These are phyloP conservation scores for Eupithecia inturbata DNA, from an alignment of 2,888 invertebrate species.

Conservation along the genomic window DNA sequence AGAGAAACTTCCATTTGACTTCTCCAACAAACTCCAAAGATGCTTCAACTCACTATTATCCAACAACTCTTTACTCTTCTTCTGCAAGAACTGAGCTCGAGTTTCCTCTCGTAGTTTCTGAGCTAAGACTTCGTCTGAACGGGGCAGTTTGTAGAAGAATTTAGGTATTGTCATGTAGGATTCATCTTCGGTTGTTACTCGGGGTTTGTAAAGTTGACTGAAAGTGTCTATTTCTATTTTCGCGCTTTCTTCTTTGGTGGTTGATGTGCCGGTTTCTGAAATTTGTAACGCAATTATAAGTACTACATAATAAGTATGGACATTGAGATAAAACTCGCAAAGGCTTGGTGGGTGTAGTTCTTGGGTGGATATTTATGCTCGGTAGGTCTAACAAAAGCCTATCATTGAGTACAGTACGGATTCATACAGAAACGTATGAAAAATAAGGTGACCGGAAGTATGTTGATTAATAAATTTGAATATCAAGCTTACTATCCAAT, in stretches of 20 bases:
- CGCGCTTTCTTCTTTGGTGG: constrained; percentile 74
- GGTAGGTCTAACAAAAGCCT: no score
- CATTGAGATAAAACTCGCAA: no score
- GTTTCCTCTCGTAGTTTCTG: constrained; percentile 95
- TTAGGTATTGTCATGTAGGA: constrained; percentile 87
- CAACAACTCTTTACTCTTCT: constrained; percentile 91
- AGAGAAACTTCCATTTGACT: constrained; percentile 89
- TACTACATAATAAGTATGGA: no score
- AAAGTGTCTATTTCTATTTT: constrained; percentile 83
- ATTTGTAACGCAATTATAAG: not conserved
- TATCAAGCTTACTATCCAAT: constrained; percentile 70
- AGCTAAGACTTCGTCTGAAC: constrained; percentile 89
- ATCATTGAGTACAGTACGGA: no score
- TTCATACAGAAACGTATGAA: no score
- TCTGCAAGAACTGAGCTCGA: constrained; percentile 93
- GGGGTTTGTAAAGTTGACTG: constrained; percentile 81
- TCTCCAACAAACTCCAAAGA: constrained; percentile 93
- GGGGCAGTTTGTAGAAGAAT: constrained; percentile 91
- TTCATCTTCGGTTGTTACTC: constrained; percentile 73
- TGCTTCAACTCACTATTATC: constrained; percentile 94
- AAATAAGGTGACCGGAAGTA: not conserved
- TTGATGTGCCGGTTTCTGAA: constrained; percentile 69
- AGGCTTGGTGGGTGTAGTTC: not conserved
- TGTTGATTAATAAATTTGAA: not conserved
- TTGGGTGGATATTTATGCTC: no score